Evolutionary conservation across 2,888 invertebrate species (phyloP).

Genomic region (Ochropacha duplaris): DNA sequence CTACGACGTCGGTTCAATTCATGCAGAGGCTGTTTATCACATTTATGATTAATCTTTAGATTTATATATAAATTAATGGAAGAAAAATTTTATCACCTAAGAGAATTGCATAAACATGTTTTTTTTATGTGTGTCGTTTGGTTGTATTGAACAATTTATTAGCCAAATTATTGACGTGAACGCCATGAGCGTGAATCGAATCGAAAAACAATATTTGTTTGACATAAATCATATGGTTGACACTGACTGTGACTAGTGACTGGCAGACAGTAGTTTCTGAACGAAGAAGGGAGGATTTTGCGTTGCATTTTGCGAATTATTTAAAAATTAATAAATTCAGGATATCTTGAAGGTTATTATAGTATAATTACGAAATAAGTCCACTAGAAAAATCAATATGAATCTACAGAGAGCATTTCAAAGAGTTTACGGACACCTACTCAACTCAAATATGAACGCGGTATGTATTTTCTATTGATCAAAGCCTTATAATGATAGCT

Average conservation of each 20-base stretch:
- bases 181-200: too few relatives aligned
- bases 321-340: background rate
- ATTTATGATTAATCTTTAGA: too few relatives aligned
- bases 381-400: constrained; percentile 30
- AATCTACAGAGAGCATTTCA: constrained; percentile 52
- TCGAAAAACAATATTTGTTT: background rate
- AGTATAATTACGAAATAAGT: constrained; percentile 13
- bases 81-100: too few relatives aligned
- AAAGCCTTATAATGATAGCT: too few relatives aligned
- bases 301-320: background rate
- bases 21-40: too few relatives aligned
- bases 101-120: too few relatives aligned
- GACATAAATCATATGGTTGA: constrained; percentile 9
- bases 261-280: background rate
- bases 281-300: background rate
- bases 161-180: too few relatives aligned
- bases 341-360: constrained; percentile 2
- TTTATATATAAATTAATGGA: too few relatives aligned
- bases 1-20: constrained; percentile 14
- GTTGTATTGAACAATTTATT: too few relatives aligned
- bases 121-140: too few relatives aligned
- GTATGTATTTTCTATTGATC: constrained; percentile 36
- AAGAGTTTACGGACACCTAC: constrained; percentile 39
- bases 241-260: background rate
- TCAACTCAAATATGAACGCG: constrained; percentile 37